Evolutionary conservation across 2,113 vertebrate species (phyloP), one percentile per base, ranked within the genome.

Genomic region (Andinoacara biseriatus): DNA sequence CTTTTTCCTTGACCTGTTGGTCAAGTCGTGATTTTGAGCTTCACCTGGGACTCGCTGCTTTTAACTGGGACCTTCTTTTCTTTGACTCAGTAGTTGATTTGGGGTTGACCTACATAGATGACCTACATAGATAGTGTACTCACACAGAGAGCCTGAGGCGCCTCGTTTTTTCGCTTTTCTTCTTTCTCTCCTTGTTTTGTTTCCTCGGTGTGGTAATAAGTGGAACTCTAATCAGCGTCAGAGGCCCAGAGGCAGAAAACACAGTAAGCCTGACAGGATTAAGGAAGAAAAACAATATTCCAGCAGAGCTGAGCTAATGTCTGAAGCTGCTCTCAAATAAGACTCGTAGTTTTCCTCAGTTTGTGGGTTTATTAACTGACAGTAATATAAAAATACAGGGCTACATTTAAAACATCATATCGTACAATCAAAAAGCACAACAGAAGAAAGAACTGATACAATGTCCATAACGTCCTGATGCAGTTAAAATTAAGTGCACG

Each of bases 131-230:
- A 13, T 31, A 31, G 24, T 43, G n/a, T 5, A 31, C 58, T 79
- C 62, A 31, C 58, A 65, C 49, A 31, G 43, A 17, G 31, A 54
- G 29, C 57, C n/a, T 8, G 35, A 20, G 0, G 69, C 56, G 1
- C 15, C 58, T 60, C 6, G 1, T 52, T 29, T 58, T 60, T 75
- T 26, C n/a, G 2, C 29, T 24, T 61, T 17, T 67, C 46, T 49
- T 10, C 49, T 63, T 35, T 22, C 43, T 72, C 43, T 69, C 38
- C 62, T 33, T 56, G 46, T 60, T 40, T 59, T 38, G 8, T 38
- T 84, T 67, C 22, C 59, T n/a, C 54, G 60, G 20, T 26, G 17
- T 29, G 38, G 40, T 29, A 87, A 83, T 83, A 76, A 83, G 29
- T 20, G 11, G 13, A 18, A 29, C n/a, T 33, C 7, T 18, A 83